These are phyloP conservation scores for Drosophila quinaria DNA, from an alignment of 2,888 invertebrate genomes.

Conservation along the genomic window DNA sequence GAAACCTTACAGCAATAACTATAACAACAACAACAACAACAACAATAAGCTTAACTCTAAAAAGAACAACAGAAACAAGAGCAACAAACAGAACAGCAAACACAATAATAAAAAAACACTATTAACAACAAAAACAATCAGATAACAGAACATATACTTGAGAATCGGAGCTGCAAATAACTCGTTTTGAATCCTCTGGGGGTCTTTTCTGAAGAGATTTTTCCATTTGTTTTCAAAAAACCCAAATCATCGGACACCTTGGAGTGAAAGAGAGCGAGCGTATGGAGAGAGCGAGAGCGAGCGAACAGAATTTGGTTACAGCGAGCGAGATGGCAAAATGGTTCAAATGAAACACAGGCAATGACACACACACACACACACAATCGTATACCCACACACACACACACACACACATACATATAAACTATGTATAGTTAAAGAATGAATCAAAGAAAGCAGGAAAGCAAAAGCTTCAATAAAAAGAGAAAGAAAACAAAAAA, in stretches of 20 bases:
- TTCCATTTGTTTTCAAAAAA: constrained; percentile 9
- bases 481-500: constrained; percentile 20
- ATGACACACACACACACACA: constrained; percentile 16
- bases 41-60: constrained; percentile 38
- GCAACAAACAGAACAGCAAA: constrained; percentile 20
- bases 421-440: constrained; percentile 51
- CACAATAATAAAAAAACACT: constrained; percentile 35
- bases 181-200: constrained; percentile 4
- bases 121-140: constrained; percentile 32
- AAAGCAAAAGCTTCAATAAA: constrained; percentile 50
- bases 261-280: neutral
- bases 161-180: constrained; percentile 7
- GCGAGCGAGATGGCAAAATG: constrained; percentile 21
- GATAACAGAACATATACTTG: neutral
- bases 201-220: constrained; percentile 10
- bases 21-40: constrained; percentile 27
- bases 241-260: constrained; percentile 4
- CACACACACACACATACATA: constrained; percentile 27
- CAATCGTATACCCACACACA: constrained; percentile 14
- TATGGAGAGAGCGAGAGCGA: neutral
- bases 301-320: neutral
- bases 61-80: constrained; percentile 29
- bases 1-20: constrained; percentile 35
- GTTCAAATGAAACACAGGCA: neutral
- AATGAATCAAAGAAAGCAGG: constrained; percentile 18